Evolutionary conservation across 2,797 vertebrate species (phyloP).

Genomic region (Sciurus vulgaris): DNA sequence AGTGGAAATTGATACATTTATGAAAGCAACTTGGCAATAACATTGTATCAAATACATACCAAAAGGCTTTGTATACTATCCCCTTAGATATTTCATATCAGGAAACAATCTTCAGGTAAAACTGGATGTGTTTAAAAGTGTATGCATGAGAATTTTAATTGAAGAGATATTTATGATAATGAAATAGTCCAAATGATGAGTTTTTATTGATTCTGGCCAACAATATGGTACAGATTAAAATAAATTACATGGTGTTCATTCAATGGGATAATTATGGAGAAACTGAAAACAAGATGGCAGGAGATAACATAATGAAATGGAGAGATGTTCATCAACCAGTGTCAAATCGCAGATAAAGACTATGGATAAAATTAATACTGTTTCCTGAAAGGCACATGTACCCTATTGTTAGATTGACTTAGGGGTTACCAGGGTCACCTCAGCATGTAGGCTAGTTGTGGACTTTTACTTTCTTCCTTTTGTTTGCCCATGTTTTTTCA

Average conservation of each 20-base stretch:
- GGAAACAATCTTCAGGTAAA: neutral
- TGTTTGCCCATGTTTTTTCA: neutral
- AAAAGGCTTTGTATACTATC: neutral
- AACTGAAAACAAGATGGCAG: neutral
- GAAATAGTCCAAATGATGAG: neutral
- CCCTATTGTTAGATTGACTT: neutral
- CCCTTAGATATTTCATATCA: neutral
- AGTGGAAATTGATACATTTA: neutral
- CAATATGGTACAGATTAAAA: neutral
- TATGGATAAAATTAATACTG: neutral
- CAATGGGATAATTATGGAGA: neutral
- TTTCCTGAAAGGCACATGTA: neutral
- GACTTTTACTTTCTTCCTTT: neutral
- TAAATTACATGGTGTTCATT: neutral
- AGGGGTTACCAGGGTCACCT: neutral
- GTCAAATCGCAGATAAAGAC: neutral
- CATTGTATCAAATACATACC: neutral
- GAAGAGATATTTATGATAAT: neutral
- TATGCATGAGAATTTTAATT: neutral
- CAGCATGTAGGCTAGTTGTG: too few relatives aligned
- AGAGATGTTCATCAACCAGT: neutral
- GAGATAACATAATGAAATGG: neutral
- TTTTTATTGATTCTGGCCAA: neutral
- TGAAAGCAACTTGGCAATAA: slow-evolving; percentile 3
- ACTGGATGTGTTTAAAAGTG: neutral